phyloP scores from a whole-genome alignment of 2,797 vertebrate species.

The Myoxocephalus aenaeus region DNA sequence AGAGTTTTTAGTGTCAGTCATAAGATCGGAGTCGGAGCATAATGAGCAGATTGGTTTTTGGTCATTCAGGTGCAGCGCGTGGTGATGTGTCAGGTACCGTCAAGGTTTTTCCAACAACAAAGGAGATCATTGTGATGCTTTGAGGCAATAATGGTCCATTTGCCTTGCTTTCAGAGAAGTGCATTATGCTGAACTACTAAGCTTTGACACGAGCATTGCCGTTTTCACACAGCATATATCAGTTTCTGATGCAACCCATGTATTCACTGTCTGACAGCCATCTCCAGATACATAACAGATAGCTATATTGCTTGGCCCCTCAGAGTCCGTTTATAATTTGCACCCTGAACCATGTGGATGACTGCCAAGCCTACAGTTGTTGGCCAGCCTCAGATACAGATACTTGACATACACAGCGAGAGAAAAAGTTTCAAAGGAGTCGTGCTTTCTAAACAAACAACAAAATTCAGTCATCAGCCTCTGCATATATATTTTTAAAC shows the following conservation, averaged over 20 bases:
- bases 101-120: conserved; percentile 35
- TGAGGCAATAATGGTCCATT: conserved; percentile 32
- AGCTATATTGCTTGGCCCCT: conserved; percentile 41
- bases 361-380: conserved; percentile 33
- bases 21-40: background rate
- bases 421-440: conserved; percentile 26
- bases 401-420: conserved; percentile 26
- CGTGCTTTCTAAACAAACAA: conserved; percentile 7
- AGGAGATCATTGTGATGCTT: conserved; percentile 32
- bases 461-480: conserved; percentile 17
- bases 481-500: conserved; percentile 14
- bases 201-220: conserved; percentile 44
- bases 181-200: conserved; percentile 45
- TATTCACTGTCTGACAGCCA: conserved; percentile 46
- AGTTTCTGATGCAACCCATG: conserved; percentile 35
- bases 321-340: conserved; percentile 46
- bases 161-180: conserved; percentile 48
- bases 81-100: conserved; percentile 21
- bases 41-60: conserved; percentile 24
- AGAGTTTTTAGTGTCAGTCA: background rate
- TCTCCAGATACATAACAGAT: conserved; percentile 50
- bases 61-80: conserved; percentile 20
- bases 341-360: conserved; percentile 48
- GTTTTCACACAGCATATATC: conserved; percentile 6
- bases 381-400: conserved; percentile 22